Conservation (phyloP, 2,113 vertebrate genomes). For the Pholis gunnellus region DNA sequence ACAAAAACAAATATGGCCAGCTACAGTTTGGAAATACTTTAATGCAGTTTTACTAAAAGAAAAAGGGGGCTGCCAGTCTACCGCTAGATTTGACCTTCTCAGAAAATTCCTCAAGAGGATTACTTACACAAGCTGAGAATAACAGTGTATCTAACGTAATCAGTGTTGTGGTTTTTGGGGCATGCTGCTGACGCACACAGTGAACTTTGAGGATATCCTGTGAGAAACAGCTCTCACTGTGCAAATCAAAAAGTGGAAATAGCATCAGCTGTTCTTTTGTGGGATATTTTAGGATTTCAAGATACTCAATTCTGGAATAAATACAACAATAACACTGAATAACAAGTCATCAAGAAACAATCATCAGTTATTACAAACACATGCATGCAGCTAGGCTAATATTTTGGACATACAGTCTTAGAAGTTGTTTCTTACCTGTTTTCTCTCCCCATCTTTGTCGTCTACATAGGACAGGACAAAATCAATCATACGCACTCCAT, state of each 20-base stretch:
- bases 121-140: constrained; percentile 1
- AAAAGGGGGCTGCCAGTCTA: not conserved
- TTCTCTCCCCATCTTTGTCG: constrained; percentile 90
- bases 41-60: not conserved
- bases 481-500: constrained; percentile 92
- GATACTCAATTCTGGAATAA: not conserved
- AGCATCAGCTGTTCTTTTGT: not conserved
- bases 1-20: not conserved
- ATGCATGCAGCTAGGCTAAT: not conserved
- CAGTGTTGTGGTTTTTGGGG: constrained; percentile 54
- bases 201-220: constrained; percentile 35
- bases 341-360: not conserved
- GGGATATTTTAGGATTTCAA: not conserved
- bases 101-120: constrained; percentile 23
- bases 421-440: constrained; percentile 84
- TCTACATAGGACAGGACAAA: constrained; percentile 95
- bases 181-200: constrained; percentile 25
- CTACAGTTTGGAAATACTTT: not conserved
- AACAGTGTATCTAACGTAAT: constrained; percentile 33
- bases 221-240: constrained; percentile 1
- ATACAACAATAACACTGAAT: not conserved
- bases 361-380: not conserved
- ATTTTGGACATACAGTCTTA: no score
- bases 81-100: constrained; percentile 7
- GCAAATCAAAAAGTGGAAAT: constrained; percentile 14